phyloP scores from a whole-genome alignment of 2,888 invertebrate species.

The Napeogenes sylphis region DNA sequence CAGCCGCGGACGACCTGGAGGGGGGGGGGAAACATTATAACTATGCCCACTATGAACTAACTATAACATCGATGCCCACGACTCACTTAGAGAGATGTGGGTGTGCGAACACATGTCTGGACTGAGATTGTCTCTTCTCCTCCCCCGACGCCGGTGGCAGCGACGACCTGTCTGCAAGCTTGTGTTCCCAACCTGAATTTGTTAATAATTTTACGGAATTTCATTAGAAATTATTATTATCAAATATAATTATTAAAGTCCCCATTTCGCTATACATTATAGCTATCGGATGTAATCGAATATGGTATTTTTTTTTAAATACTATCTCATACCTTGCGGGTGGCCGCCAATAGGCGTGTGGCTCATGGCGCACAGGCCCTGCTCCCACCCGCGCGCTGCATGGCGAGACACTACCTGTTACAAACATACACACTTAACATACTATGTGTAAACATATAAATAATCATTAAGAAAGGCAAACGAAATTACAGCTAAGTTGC shows the following conservation, averaged over 20 bases:
- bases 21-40: too few species aligned
- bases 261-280: background rate
- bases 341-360: constrained; percentile 78
- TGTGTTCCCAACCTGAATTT: constrained; percentile 73
- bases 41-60: too few species aligned
- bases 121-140: constrained; percentile 76
- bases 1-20: constrained; percentile 19
- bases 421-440: background rate
- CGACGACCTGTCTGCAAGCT: constrained; percentile 84
- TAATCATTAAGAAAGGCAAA: too few species aligned
- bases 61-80: background rate
- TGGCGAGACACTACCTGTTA: constrained; percentile 76
- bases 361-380: constrained; percentile 79
- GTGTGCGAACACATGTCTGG: constrained; percentile 75
- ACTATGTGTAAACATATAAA: background rate
- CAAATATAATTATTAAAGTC: background rate
- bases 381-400: constrained; percentile 79
- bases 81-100: constrained; percentile 67
- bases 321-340: constrained; percentile 69
- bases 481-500: too few species aligned
- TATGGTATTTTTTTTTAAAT: background rate
- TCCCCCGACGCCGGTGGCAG: constrained; percentile 91
- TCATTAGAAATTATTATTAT: too few species aligned
- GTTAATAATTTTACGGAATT: background rate
- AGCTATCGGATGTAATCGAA: background rate